Evolutionary conservation across 2,113 vertebrate species (phyloP).

Genomic region (Terrapene triunguis): DNA sequence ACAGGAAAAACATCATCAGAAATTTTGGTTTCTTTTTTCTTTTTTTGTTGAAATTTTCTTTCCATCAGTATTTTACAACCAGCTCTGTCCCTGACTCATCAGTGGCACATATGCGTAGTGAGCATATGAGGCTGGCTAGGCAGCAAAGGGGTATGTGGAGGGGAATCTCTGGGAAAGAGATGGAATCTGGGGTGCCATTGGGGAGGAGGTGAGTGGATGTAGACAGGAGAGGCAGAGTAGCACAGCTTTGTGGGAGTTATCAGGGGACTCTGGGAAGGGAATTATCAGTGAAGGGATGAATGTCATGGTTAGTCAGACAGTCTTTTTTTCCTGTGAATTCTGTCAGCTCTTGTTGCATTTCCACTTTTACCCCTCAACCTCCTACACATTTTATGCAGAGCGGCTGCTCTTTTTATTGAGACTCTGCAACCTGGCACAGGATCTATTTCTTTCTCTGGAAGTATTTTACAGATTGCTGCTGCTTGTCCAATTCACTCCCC

Average conservation of each 20-base stretch:
- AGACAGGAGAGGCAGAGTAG: background rate
- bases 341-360: background rate
- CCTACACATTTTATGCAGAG: background rate
- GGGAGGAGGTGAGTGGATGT: background rate
- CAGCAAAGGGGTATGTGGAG: background rate
- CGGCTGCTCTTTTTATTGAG: background rate
- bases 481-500: constrained; percentile 5
- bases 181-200: background rate
- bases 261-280: background rate
- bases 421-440: background rate
- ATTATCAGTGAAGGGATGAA: background rate
- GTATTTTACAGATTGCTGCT: background rate
- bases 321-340: background rate
- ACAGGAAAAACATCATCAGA: background rate
- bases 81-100: background rate
- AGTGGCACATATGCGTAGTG: background rate
- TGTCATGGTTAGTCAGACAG: background rate
- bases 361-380: background rate
- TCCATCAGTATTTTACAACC: background rate
- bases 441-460: background rate
- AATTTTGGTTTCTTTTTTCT: background rate
- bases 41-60: background rate
- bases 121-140: background rate
- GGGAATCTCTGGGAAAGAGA: background rate
- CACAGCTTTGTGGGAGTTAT: background rate